Conservation (phyloP, 2,888 invertebrate genomes). For the Endomychus coccineus region DNA sequence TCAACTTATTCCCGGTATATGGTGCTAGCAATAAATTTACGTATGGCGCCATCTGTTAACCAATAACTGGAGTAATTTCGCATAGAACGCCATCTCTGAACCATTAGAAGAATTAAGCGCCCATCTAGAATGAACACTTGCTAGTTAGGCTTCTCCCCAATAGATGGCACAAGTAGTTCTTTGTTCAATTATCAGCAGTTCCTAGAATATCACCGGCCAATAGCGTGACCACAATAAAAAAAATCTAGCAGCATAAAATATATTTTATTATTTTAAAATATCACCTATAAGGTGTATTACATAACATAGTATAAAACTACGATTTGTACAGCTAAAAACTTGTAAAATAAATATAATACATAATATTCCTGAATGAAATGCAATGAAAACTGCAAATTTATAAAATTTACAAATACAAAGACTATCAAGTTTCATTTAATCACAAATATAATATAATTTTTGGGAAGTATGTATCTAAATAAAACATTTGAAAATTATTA, state of each 20-base stretch:
- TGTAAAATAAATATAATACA: slow-evolving; percentile 24
- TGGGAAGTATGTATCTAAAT: slow-evolving; percentile 12
- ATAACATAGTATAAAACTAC: slow-evolving; percentile 33
- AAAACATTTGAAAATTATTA: slow-evolving; percentile 14
- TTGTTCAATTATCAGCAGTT: no score
- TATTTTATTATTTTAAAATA: slow-evolving; percentile 21
- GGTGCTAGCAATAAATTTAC: no score
- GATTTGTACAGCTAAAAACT: slow-evolving; percentile 27
- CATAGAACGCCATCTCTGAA: no score
- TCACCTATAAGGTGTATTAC: slow-evolving; percentile 32
- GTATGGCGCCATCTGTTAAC: no score
- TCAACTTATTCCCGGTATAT: no score
- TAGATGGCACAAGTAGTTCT: no score
- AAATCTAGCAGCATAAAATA: slow-evolving; percentile 15
- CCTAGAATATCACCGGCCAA: no score
- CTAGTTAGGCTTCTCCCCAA: no score
- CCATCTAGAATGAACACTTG: no score
- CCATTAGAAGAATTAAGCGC: no score
- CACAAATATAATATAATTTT: slow-evolving; percentile 13
- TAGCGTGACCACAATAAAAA: no score
- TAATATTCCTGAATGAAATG: slow-evolving; percentile 24
- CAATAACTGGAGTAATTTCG: no score
- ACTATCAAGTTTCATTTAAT: slow-evolving; percentile 8
- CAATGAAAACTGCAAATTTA: slow-evolving; percentile 21
- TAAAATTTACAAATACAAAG: slow-evolving; percentile 22